Evolutionary conservation across 1,140 invertebrate genomes (phyloP), one percentile per base, ranked within the genome.

Genomic region (Leguminivora glycinivorella): DNA sequence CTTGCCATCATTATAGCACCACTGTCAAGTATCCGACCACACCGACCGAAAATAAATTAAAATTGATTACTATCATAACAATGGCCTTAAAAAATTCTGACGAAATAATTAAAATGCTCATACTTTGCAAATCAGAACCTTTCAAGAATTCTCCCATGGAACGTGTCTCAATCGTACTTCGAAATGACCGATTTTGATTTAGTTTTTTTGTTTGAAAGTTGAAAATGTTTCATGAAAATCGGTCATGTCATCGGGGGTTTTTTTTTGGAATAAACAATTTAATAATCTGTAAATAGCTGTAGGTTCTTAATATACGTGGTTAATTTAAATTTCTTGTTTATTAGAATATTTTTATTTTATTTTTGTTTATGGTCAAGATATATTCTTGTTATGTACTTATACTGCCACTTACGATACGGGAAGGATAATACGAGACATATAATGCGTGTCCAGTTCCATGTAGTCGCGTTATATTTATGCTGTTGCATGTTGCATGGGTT

Each of bases 401-500:
- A 71, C 78, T 76, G 80, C 83, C 78, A 84, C 84, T 84, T 81
- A 76, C 76, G 72, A 40, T 43, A 72, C 77, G 73, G 67, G 72
- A n/a, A n/a, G n/a, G n/a, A n/a, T n/a, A n/a, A 40, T 43, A 72
- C 77, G 73, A 63, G 72, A 74, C 79, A 75, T 80, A 80, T 78
- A 79, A 84, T 79, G 81, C 78, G 77, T 82, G 72, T 70, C 70
- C 70, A 75, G 71, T 79, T 75, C 72, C 76, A 79, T 72, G 77
- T 76, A 77, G 26, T 43, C 9, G 69, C 58, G 70, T 40, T 10
- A 68, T 69, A n/a, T n/a, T n/a, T n/a, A 70, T 34, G 68, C 67
- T 47, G 69, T 40, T 19, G 66, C 38, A n/a, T n/a, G 24, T 19
- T 52, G 7, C 17, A 38, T 12, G 14, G 3, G 40, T 5, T 4